phyloP scores from a whole-genome alignment of 2,797 vertebrate species.

The Melanotaenia boesemani region DNA sequence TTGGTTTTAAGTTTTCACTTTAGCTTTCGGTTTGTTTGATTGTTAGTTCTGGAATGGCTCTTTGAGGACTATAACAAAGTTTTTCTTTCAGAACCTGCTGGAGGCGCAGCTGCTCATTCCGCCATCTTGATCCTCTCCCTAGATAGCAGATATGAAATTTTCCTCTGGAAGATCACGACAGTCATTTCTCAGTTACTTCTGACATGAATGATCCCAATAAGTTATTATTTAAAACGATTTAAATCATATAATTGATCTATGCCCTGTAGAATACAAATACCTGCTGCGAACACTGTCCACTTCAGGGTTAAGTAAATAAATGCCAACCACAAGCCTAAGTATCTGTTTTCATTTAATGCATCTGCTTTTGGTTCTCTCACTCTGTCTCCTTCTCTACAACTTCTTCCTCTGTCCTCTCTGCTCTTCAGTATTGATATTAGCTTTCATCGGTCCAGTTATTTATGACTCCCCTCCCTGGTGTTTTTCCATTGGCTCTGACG shows the following conservation, averaged over 20 bases:
- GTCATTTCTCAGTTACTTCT: background rate
- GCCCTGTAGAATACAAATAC: background rate
- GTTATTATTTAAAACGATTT: background rate
- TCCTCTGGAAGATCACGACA: background rate
- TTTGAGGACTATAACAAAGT: too few relatives aligned
- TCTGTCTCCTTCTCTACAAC: slow-evolving; percentile 8
- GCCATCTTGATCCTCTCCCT: too few relatives aligned
- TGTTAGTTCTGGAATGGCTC: too few relatives aligned
- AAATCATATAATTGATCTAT: background rate
- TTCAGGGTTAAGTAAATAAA: background rate
- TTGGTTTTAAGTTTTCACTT: too few relatives aligned
- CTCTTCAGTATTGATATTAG: slow-evolving; percentile 53
- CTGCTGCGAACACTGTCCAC: background rate
- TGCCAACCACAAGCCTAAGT: background rate
- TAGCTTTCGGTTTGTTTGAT: too few relatives aligned
- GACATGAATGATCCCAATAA: background rate
- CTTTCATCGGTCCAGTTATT: slow-evolving; percentile 67
- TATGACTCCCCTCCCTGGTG: slow-evolving; percentile 55
- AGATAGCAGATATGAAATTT: background rate
- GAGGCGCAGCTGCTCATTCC: too few relatives aligned
- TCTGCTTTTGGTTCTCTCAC: background rate
- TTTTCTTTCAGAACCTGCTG: too few relatives aligned
- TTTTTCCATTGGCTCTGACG: slow-evolving; percentile 54
- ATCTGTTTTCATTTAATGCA: background rate
- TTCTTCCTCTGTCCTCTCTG: slow-evolving; percentile 18